Conservation (phyloP, 2,888 invertebrate species). For the Sarcophaga carnaria region DNA sequence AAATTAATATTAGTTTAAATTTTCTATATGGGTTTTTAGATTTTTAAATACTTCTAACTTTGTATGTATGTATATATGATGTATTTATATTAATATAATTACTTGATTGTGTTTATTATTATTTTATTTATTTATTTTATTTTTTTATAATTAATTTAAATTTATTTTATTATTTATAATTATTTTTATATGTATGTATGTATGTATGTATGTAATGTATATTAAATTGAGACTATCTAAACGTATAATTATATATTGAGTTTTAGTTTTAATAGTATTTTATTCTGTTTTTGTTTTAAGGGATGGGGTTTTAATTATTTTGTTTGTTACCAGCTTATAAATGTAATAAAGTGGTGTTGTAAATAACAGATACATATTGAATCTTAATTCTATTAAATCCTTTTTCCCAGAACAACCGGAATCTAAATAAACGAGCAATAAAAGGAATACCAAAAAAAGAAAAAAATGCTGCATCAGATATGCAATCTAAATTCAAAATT, state of each 20-base stretch:
- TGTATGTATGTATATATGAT: constrained; percentile 10
- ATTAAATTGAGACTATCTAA: constrained; percentile 69
- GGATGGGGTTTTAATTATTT: constrained; percentile 31
- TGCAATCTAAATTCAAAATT: too few species aligned
- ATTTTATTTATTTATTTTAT: constrained; percentile 29
- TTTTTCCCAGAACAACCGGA: background rate
- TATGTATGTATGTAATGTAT: constrained; percentile 17
- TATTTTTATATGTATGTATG: constrained; percentile 22
- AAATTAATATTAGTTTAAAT: constrained; percentile 14
- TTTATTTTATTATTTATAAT: background rate
- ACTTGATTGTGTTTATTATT: constrained; percentile 55
- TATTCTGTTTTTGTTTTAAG: constrained; percentile 16
- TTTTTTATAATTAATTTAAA: background rate
- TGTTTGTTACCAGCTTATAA: constrained; percentile 62
- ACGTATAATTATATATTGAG: constrained; percentile 43
- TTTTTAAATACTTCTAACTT: constrained; percentile 60
- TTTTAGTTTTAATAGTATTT: constrained; percentile 20
- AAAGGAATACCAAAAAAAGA: too few species aligned
- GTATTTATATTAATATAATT: constrained; percentile 57
- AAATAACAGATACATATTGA: constrained; percentile 41
- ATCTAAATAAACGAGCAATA: background rate
- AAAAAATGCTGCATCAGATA: too few species aligned
- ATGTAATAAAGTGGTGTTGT: constrained; percentile 66
- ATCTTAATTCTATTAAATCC: background rate
- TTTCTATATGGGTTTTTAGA: background rate